These are phyloP conservation scores for Choristoneura rosaceana DNA, from an alignment of 2,888 invertebrate genomes.

Conservation along the genomic window DNA sequence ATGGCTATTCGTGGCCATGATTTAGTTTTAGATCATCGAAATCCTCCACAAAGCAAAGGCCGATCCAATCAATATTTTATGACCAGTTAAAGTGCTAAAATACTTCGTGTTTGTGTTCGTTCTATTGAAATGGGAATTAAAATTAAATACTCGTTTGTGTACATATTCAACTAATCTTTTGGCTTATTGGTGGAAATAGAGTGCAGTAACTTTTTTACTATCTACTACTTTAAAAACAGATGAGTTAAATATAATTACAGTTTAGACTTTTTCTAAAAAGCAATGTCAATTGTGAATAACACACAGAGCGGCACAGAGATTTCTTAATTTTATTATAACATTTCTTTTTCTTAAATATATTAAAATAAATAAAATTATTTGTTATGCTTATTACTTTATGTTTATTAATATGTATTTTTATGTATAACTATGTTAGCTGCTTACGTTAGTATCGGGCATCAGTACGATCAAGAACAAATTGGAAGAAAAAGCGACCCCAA, in stretches of 20 bases:
- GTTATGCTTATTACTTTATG: slow-evolving; percentile 30
- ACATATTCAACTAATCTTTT: not conserved
- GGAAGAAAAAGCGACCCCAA: slow-evolving; percentile 55
- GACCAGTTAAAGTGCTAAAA: slow-evolving; percentile 34
- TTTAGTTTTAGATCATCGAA: too few species aligned
- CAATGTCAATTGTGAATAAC: slow-evolving; percentile 22
- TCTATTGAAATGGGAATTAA: not conserved
- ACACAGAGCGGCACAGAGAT: slow-evolving; percentile 34
- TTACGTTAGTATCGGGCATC: slow-evolving; percentile 68
- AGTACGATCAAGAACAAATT: slow-evolving; percentile 63
- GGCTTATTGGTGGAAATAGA: not conserved
- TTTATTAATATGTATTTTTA: slow-evolving; percentile 45
- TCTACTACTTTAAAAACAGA: not conserved
- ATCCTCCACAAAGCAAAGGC: too few species aligned
- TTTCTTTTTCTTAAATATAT: not conserved
- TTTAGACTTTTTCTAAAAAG: not conserved
- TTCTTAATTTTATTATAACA: slow-evolving; percentile 8
- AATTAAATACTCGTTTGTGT: not conserved
- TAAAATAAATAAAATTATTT: not conserved
- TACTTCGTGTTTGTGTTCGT: slow-evolving; percentile 28
- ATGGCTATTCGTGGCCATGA: too few species aligned
- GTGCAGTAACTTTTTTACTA: not conserved
- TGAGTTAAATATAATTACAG: not conserved
- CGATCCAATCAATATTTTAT: not conserved
- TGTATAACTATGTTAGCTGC: slow-evolving; percentile 73